phyloP scores from a whole-genome alignment of 2,113 vertebrate species.

The Pygoscelis antarcticus region DNA sequence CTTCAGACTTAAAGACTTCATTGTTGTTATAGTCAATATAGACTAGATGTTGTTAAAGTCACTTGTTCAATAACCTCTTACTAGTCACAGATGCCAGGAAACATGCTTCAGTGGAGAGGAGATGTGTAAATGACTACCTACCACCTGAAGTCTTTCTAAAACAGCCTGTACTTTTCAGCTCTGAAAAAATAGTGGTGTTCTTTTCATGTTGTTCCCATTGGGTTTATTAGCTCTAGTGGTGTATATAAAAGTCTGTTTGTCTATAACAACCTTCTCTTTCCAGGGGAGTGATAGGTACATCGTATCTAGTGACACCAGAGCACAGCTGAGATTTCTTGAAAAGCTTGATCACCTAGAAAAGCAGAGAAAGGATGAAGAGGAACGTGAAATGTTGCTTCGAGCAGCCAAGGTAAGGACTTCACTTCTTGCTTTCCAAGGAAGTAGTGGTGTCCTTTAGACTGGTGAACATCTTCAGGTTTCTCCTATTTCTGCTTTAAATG shows the following conservation, averaged over 20 bases:
- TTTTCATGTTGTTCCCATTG: background rate
- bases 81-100: background rate
- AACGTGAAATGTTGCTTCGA: constrained; percentile 84
- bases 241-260: background rate
- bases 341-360: constrained; percentile 88
- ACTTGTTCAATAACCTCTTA: background rate
- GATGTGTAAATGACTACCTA: background rate
- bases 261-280: background rate
- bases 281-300: constrained; percentile 81
- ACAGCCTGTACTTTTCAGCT: background rate
- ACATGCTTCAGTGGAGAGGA: background rate
- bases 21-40: background rate
- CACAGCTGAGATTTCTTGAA: constrained; percentile 91
- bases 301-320: constrained; percentile 82
- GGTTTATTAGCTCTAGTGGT: background rate
- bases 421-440: background rate
- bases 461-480: background rate
- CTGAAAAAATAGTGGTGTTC: background rate
- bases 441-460: background rate
- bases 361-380: constrained; percentile 84
- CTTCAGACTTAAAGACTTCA: background rate
- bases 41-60: background rate
- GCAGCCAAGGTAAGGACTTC: constrained; percentile 82
- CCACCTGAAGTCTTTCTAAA: background rate
- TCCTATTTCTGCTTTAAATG: background rate